Evolutionary conservation across 2,888 invertebrate species (phyloP).

Genomic region (Lamellibrachia satsuma): DNA sequence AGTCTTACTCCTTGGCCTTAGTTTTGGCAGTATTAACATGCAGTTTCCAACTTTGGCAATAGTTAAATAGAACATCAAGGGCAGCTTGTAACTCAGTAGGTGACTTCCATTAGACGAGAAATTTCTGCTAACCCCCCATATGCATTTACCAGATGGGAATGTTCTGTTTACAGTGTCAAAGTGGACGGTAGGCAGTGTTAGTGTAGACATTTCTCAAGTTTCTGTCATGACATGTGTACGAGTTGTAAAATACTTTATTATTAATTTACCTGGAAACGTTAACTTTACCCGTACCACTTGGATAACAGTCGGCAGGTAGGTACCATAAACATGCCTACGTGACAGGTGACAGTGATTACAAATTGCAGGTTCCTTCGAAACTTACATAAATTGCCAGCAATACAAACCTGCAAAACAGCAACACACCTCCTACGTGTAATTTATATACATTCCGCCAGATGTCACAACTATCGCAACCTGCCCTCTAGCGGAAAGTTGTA

Average conservation of each 20-base stretch:
- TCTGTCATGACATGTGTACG: too few species aligned
- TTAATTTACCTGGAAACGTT: not conserved
- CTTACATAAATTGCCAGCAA: not conserved
- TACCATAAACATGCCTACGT: not conserved
- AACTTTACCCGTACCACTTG: not conserved
- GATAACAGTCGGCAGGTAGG: not conserved
- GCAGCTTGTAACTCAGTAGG: too few species aligned
- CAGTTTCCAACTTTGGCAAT: too few species aligned
- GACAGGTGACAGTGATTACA: not conserved
- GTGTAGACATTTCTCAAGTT: too few species aligned
- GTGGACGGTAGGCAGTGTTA: too few species aligned
- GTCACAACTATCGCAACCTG: not conserved
- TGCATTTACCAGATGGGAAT: too few species aligned
- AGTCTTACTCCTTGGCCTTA: too few species aligned
- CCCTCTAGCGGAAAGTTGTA: not conserved
- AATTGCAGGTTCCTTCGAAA: not conserved
- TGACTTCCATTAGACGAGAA: too few species aligned
- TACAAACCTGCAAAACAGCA: not conserved
- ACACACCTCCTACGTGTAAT: not conserved
- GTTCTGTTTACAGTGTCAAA: too few species aligned
- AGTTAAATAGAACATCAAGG: too few species aligned
- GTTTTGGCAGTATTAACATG: too few species aligned
- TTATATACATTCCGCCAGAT: not conserved
- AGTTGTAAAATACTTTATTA: not conserved
- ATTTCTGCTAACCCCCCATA: too few species aligned